Evolutionary conservation across 2,113 vertebrate species (phyloP).

Genomic region (Serilophus lunatus): DNA sequence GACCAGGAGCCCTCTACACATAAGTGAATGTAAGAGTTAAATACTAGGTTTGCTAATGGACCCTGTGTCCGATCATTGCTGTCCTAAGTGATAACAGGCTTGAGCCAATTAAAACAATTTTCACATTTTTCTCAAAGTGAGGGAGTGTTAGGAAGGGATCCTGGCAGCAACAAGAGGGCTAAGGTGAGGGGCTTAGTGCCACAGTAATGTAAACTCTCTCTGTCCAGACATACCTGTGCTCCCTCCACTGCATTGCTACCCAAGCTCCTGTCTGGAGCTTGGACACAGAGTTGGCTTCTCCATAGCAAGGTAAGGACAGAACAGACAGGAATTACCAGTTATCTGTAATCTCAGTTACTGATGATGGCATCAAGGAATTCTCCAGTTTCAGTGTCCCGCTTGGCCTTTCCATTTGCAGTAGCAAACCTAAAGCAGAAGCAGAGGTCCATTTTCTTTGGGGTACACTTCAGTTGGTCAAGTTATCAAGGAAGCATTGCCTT

Average conservation of each 20-base stretch:
- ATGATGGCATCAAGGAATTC: not conserved
- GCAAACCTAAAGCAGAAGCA: not conserved
- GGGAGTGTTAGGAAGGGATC: not conserved
- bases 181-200: not conserved
- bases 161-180: not conserved
- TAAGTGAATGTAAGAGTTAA: not conserved
- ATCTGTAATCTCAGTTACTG: not conserved
- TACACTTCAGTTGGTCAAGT: not conserved
- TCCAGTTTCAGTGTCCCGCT: not conserved
- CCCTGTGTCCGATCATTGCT: slow-evolving; percentile 23
- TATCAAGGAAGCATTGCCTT: not conserved
- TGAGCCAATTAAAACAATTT: not conserved
- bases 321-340: not conserved
- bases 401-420: not conserved
- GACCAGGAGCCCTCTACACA: not conserved
- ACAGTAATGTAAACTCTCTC: fast-evolving
- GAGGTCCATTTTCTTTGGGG: not conserved
- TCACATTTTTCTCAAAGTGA: not conserved
- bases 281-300: not conserved
- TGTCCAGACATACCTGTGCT: not conserved
- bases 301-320: not conserved
- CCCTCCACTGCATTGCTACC: fast-evolving
- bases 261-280: not conserved
- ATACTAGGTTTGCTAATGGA: not conserved
- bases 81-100: slow-evolving; percentile 13